Evolutionary conservation across 1,140 invertebrate species (phyloP).

Genomic region (Tetramorium simillimum): DNA sequence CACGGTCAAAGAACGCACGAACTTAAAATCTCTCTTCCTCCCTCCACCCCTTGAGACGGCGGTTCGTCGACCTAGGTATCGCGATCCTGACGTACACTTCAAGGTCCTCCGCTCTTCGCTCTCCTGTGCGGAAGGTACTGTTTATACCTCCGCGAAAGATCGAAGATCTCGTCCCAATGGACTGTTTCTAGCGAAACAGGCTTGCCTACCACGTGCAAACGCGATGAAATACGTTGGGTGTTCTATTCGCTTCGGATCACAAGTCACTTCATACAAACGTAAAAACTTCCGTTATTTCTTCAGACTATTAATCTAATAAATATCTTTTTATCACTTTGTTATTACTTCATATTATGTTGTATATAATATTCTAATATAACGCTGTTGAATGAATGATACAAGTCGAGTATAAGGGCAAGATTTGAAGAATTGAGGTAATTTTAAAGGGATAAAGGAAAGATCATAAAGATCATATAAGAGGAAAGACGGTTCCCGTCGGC

Average conservation of each 20-base stretch:
- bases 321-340: constrained; percentile 9
- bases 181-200: constrained; percentile 3
- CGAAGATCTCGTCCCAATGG: constrained; percentile 26
- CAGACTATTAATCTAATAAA: not conserved
- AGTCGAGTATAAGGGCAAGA: not conserved
- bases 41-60: constrained; percentile 48
- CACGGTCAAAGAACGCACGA: constrained; percentile 48
- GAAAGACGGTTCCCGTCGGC: constrained; percentile 55
- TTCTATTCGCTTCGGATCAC: not conserved
- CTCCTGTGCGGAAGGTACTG: constrained; percentile 43
- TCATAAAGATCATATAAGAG: not conserved
- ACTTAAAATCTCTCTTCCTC: constrained; percentile 57
- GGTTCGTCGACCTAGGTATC: constrained; percentile 65
- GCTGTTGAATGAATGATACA: not conserved
- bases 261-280: not conserved
- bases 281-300: not conserved
- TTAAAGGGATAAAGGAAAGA: constrained; percentile 5
- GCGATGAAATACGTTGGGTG: not conserved
- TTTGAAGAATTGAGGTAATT: not conserved
- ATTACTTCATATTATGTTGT: not conserved
- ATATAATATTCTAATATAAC: not conserved
- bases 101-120: constrained; percentile 51
- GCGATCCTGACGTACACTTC: constrained; percentile 59
- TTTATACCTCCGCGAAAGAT: constrained; percentile 46
- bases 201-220: not conserved